Conservation (phyloP, 2,888 invertebrate genomes). For the Temnothorax rugatulus region DNA sequence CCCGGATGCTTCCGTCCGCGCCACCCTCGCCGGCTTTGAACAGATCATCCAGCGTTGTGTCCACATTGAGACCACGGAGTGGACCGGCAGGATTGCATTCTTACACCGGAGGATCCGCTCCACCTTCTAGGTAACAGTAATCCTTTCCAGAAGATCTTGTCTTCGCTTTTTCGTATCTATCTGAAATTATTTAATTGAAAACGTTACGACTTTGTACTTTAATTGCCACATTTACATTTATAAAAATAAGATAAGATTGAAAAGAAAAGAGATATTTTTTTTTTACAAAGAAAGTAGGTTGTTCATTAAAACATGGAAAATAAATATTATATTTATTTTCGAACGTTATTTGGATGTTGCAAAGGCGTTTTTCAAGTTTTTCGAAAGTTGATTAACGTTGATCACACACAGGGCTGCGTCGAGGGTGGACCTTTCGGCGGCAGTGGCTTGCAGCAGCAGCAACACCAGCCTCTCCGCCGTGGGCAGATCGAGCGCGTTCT, state of each 20-base stretch:
- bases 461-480: conserved; percentile 87
- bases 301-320: neutral
- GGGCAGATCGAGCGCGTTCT: conserved; percentile 78
- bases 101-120: conserved; percentile 92
- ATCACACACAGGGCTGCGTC: conserved; percentile 87
- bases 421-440: conserved; percentile 89
- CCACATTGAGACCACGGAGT: conserved; percentile 89
- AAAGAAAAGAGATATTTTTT: neutral
- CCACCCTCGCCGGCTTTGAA: conserved; percentile 86
- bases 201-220: neutral
- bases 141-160: neutral
- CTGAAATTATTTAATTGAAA: conserved; percentile 21
- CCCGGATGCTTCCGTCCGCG: conserved; percentile 84
- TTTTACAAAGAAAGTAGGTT: neutral
- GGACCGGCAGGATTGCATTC: conserved; percentile 93
- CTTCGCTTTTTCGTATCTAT: neutral
- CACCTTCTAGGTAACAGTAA: conserved; percentile 89
- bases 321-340: neutral
- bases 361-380: neutral
- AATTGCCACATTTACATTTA: neutral
- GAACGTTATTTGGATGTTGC: neutral
- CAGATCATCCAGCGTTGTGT: conserved; percentile 86
- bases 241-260: neutral
- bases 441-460: conserved; percentile 88
- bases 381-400: conserved; percentile 14